A percentile compares a stretch with the other conserved stretches of the same genome.
phyloP scores from a whole-genome alignment of 2,888 invertebrate genomes.

The Chorisops tibialis region DNA sequence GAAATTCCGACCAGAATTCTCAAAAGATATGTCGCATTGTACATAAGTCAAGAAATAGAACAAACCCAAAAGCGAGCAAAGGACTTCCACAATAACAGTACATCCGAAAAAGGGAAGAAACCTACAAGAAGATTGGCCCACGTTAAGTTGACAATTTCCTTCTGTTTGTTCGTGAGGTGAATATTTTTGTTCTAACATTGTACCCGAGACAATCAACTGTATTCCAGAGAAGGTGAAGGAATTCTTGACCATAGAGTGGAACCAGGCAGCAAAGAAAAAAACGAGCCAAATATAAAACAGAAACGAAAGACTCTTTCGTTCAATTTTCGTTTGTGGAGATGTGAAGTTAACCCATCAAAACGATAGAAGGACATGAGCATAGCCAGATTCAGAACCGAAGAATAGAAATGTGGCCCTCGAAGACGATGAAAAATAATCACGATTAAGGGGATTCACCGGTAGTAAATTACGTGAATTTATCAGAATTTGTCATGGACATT shows the following conservation, averaged over 20 bases:
- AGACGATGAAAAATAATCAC: constrained; percentile 25
- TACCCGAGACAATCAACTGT: not conserved
- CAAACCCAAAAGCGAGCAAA: constrained; percentile 11
- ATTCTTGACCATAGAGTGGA: not conserved
- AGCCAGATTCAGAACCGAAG: too few relatives aligned
- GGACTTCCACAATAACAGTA: not conserved
- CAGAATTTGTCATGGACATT: constrained; percentile 29
- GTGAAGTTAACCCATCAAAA: not conserved
- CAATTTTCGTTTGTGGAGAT: not conserved
- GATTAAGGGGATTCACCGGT: constrained; percentile 27
- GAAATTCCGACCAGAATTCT: constrained; percentile 6
- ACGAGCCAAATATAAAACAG: too few relatives aligned
- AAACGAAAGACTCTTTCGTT: too few relatives aligned
- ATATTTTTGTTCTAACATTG: constrained; percentile 25
- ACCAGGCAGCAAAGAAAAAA: too few relatives aligned
- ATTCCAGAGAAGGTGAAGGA: constrained; percentile 4
- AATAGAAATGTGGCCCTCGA: not conserved
- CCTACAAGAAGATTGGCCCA: constrained; percentile 17
- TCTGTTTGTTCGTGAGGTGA: constrained; percentile 35
- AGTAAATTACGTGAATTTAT: constrained; percentile 27
- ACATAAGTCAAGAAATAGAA: constrained; percentile 21
- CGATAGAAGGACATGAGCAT: too few relatives aligned
- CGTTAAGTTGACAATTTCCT: constrained; percentile 34
- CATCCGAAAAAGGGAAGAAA: not conserved
- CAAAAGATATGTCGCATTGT: constrained; percentile 10